phyloP scores from a whole-genome alignment of 2,888 invertebrate genomes.

The Brachypterus glaber region DNA sequence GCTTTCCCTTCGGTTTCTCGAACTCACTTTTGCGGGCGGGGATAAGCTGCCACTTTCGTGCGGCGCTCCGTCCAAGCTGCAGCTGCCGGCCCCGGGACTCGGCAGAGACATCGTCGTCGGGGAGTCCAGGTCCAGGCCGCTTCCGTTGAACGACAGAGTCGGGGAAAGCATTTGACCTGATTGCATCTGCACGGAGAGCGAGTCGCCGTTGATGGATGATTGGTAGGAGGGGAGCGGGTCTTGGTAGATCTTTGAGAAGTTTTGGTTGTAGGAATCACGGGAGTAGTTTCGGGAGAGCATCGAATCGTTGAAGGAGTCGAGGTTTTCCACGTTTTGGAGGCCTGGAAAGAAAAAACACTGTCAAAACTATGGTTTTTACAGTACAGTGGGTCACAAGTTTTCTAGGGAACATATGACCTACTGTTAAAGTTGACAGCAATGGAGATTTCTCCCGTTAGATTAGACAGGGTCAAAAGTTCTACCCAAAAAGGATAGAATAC shows the following conservation, averaged over 20 bases:
- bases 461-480: too few relatives aligned
- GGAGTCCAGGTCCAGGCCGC: constrained; percentile 57
- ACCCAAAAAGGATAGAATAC: too few relatives aligned
- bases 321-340: constrained; percentile 33
- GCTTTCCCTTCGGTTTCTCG: constrained; percentile 47
- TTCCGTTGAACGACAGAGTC: constrained; percentile 55
- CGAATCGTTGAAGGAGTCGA: constrained; percentile 71
- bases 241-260: constrained; percentile 38
- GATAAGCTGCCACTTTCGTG: constrained; percentile 51
- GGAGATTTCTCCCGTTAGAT: too few relatives aligned
- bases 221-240: constrained; percentile 37
- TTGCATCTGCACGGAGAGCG: constrained; percentile 57
- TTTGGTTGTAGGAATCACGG: constrained; percentile 29
- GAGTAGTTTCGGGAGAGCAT: constrained; percentile 44
- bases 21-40: constrained; percentile 61
- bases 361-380: too few relatives aligned
- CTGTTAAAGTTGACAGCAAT: too few relatives aligned
- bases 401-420: too few relatives aligned
- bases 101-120: constrained; percentile 74
- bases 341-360: too few relatives aligned
- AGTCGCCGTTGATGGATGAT: constrained; percentile 31
- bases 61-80: constrained; percentile 55
- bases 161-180: constrained; percentile 43
- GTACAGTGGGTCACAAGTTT: too few relatives aligned
- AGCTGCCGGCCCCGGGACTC: constrained; percentile 65